Evolutionary conservation across 2,888 invertebrate species (phyloP).

Genomic region (Melitaea athalia): DNA sequence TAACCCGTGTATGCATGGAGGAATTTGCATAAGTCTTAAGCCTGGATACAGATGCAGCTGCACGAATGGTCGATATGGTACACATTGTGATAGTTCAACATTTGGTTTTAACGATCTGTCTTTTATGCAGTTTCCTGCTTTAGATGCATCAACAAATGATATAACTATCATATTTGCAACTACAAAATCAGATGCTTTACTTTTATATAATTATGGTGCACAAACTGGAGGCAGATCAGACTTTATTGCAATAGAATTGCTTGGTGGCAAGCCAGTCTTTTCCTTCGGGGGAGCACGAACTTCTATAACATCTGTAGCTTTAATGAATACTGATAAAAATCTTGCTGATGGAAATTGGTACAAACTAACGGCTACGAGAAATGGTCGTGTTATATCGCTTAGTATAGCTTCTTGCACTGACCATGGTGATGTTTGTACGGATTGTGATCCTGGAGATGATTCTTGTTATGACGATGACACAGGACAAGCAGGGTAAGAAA

Average conservation of each 20-base stretch:
- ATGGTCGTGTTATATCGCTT: constrained; percentile 92
- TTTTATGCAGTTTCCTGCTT: constrained; percentile 92
- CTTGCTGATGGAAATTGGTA: constrained; percentile 95
- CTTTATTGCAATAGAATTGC: constrained; percentile 94
- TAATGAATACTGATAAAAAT: constrained; percentile 83
- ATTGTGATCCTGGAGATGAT: constrained; percentile 91
- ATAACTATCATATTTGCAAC: constrained; percentile 96
- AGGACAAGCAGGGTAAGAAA: constrained; percentile 93
- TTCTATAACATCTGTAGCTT: constrained; percentile 91
- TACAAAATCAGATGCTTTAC: constrained; percentile 90
- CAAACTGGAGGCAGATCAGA: constrained; percentile 95
- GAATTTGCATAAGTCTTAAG: constrained; percentile 93
- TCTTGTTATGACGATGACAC: constrained; percentile 93
- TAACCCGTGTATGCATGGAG: constrained; percentile 95
- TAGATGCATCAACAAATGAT: constrained; percentile 94
- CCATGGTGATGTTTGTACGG: constrained; percentile 92
- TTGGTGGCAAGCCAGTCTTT: constrained; percentile 92
- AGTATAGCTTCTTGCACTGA: constrained; percentile 91
- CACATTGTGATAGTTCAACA: constrained; percentile 94
- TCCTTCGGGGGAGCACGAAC: constrained; percentile 95
- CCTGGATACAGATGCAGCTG: constrained; percentile 94
- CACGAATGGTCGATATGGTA: constrained; percentile 92
- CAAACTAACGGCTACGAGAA: constrained; percentile 94
- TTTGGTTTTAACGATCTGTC: constrained; percentile 95
- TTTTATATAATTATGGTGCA: constrained; percentile 95